phyloP scores from a whole-genome alignment of 2,797 vertebrate species.

The Strix occidentalis region DNA sequence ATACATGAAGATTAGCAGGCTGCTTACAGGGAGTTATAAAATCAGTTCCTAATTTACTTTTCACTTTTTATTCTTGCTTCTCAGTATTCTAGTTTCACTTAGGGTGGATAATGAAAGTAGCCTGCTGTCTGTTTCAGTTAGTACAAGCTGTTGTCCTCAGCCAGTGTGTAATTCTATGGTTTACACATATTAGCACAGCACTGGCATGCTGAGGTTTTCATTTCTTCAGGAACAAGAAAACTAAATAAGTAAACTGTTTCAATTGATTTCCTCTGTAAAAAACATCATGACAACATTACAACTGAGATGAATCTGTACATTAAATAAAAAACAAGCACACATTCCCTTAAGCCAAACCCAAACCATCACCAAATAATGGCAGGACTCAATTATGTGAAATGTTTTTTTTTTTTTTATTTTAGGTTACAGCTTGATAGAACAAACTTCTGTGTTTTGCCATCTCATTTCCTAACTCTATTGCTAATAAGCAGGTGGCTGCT shows the following conservation, averaged over 20 bases:
- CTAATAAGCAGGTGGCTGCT: neutral
- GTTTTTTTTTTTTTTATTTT: neutral
- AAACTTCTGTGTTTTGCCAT: neutral
- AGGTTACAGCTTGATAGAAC: neutral
- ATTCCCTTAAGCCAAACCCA: neutral
- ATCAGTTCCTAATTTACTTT: slow-evolving; percentile 10
- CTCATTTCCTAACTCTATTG: neutral
- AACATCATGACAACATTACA: neutral
- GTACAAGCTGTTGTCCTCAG: neutral
- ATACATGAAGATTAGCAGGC: neutral
- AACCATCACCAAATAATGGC: neutral
- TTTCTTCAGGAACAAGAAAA: slow-evolving; percentile 19
- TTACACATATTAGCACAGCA: neutral
- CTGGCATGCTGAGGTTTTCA: neutral
- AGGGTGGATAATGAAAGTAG: neutral
- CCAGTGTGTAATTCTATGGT: neutral
- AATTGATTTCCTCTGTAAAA: slow-evolving; percentile 11
- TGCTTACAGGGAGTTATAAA: neutral
- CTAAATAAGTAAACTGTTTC: neutral
- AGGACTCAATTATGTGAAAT: neutral
- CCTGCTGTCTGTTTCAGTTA: neutral
- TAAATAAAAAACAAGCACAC: neutral
- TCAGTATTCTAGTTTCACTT: neutral
- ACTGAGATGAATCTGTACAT: neutral
- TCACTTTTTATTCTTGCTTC: slow-evolving; percentile 16